A percentile compares a stretch with the other conserved stretches of the same genome.
phyloP scores from a whole-genome alignment of 53 echinoderm and acorn worm species.

The Hippasteria phrygiana region DNA sequence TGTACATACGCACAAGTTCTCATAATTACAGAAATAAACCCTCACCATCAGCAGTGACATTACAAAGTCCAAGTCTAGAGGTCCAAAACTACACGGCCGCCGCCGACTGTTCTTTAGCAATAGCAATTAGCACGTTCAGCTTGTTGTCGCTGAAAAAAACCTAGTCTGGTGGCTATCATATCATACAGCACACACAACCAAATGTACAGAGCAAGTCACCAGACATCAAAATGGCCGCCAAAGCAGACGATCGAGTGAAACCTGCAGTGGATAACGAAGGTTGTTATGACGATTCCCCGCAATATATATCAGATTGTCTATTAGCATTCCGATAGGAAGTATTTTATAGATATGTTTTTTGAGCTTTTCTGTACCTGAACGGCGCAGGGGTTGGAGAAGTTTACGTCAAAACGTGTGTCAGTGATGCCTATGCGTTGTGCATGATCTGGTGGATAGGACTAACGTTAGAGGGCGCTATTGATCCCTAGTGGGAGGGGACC shows the following conservation, averaged over 20 bases:
- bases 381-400: not conserved
- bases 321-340: not conserved
- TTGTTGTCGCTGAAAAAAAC: not conserved
- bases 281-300: constrained; percentile 5
- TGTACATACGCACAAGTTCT: too few species aligned
- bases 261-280: constrained; percentile 52
- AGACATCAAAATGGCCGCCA: constrained; percentile 53
- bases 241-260: constrained; percentile 35
- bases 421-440: too few species aligned
- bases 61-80: too few species aligned
- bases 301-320: not conserved
- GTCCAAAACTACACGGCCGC: too few species aligned
- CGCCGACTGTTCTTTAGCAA: too few species aligned
- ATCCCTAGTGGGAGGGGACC: too few species aligned
- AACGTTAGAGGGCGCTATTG: too few species aligned
- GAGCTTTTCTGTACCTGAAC: not conserved
- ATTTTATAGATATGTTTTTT: not conserved
- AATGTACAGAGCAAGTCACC: not conserved
- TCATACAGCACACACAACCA: not conserved
- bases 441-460: too few species aligned
- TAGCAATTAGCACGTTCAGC: too few species aligned
- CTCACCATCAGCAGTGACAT: too few species aligned
- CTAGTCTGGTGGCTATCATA: constrained; percentile 32
- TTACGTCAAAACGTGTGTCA: too few species aligned
- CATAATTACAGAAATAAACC: too few species aligned